Conservation (phyloP, 2,113 vertebrate species). For the Rhineura floridana region DNA sequence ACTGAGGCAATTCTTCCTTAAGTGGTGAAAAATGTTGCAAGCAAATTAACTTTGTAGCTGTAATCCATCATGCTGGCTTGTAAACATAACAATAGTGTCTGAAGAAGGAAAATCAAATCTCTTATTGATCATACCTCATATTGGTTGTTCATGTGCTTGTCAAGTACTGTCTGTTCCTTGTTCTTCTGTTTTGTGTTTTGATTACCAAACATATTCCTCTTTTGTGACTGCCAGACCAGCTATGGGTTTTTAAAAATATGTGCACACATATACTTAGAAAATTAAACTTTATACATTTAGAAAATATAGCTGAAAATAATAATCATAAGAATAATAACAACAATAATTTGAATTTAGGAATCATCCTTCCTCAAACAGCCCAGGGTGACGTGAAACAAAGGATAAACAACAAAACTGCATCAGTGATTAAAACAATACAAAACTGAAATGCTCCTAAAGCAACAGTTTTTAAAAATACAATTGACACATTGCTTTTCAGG, state of each 20-base stretch:
- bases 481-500: too few species aligned
- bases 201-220: background rate
- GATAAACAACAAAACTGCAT: too few species aligned
- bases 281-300: background rate
- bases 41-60: conserved; percentile 4
- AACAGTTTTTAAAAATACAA: too few species aligned
- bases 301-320: too few species aligned
- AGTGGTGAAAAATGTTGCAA: background rate
- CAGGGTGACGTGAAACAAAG: too few species aligned
- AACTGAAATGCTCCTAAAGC: too few species aligned
- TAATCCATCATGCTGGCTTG: background rate
- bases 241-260: too few species aligned
- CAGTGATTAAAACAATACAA: too few species aligned
- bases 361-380: too few species aligned
- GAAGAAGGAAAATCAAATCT: background rate
- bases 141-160: background rate
- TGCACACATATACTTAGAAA: background rate
- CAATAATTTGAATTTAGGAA: too few species aligned
- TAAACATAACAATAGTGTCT: conserved; percentile 12
- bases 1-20: background rate
- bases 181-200: background rate
- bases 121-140: conserved; percentile 3
- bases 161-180: background rate
- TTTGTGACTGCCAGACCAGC: background rate
- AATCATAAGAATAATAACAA: too few species aligned